These are phyloP conservation scores for Hipposideros larvatus DNA, from an alignment of 2,797 vertebrate genomes.

Conservation along the genomic window DNA sequence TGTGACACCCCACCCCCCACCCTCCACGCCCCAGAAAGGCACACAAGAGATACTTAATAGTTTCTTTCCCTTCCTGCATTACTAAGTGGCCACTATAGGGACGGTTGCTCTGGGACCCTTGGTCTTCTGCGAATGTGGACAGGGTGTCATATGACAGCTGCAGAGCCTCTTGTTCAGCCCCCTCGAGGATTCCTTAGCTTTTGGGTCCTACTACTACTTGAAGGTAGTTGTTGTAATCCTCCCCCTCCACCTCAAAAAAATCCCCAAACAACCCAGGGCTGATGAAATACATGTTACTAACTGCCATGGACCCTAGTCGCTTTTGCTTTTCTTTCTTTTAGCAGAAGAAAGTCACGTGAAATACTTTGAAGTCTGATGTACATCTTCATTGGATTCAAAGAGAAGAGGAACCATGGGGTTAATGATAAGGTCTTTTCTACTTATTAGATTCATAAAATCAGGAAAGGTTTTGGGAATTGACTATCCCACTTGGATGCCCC, in stretches of 20 bases:
- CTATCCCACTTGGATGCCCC: neutral
- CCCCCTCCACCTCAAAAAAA: no score
- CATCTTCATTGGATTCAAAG: neutral
- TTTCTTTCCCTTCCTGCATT: neutral
- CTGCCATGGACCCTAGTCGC: neutral
- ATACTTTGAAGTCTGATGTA: neutral
- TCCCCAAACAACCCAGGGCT: neutral
- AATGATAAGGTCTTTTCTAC: neutral
- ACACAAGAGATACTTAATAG: neutral
- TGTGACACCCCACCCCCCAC: neutral
- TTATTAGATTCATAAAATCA: neutral
- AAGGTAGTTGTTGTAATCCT: neutral
- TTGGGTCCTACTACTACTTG: neutral
- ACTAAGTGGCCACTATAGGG: neutral
- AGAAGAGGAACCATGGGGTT: neutral
- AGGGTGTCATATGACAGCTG: neutral
- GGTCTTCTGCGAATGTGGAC: neutral
- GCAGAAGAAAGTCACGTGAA: neutral
- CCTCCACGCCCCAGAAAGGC: neutral
- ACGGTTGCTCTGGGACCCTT: neutral
- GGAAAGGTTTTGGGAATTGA: neutral
- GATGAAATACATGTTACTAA: neutral
- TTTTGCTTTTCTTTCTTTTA: conserved; percentile 35
- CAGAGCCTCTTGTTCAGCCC: neutral
- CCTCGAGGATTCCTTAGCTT: neutral